Base-by-base conservation (phyloP, 37 sponge, comb jelly and placozoan genomes). In the Cladorhizidae sp. region DNA sequence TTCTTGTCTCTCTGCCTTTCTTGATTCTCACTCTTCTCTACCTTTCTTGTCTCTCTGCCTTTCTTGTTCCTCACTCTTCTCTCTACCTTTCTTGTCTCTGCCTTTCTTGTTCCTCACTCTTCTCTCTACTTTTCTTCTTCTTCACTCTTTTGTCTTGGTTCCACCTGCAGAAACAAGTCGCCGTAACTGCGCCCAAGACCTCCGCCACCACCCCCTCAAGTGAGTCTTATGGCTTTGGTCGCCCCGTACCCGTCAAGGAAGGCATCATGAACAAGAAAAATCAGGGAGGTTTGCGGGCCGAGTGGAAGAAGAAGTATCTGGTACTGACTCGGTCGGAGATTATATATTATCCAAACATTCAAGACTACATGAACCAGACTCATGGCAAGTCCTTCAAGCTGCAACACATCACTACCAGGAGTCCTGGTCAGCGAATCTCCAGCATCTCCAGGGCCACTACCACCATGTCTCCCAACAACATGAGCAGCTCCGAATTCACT, bases 221-320 rank as follows among this genome's bases (percentile, higher is more conserved):
- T 65, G 87, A 86, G 58, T 12, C 73, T 26, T 59, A 87, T 33
- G 95, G 95, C 43, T 77, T 88, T 43, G 96, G 96, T 0, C 74
- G 96, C 36, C 85, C 85, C 32, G 88, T 95, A 38, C 96, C 96
- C 1, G 39, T 86, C 43, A 95, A 95, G 88, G 90, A 92, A 83
- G 93, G 93, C 0, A 72, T 58, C 17, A 64, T 92, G 39, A 84
- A 67, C 74, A 87, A 92, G 72, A 90, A 87, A 65, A 80, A 80
- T 11, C 58, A 78, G 6, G 75, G 85, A 11, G 86, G 82, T 18
- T 59, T 93, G 56, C 63, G 75, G 28, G 79, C 57, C 0, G 92
- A 95, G 77, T 94, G 95, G 95, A 94, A 89, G 82, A 94, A 91
- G 85, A 97, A 97, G 75, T 97, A 90, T 49, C 86, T 94, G 0